phyloP scores from a whole-genome alignment of 1,140 invertebrate species.

The Homalodisca vitripennis region DNA sequence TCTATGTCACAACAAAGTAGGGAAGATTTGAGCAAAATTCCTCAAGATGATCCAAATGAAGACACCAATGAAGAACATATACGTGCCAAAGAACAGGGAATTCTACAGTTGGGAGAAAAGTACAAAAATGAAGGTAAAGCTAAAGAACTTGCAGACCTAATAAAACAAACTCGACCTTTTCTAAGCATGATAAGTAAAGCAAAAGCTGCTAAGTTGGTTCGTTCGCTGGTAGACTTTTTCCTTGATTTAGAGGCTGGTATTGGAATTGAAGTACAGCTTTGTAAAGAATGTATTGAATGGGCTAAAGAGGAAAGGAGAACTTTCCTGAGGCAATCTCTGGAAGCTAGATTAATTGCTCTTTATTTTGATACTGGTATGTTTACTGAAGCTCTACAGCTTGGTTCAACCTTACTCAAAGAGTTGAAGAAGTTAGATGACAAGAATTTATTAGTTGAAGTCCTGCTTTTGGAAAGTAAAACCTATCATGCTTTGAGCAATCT shows the following conservation, averaged over 20 bases:
- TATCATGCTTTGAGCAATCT: slow-evolving; percentile 97
- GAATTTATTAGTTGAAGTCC: slow-evolving; percentile 95
- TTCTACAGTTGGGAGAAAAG: slow-evolving; percentile 83
- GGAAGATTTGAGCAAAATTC: slow-evolving; percentile 69
- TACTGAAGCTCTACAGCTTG: slow-evolving; percentile 79
- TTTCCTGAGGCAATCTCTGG: slow-evolving; percentile 94
- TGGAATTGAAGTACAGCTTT: slow-evolving; percentile 85
- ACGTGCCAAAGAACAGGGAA: slow-evolving; percentile 84
- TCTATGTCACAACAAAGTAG: slow-evolving; percentile 66
- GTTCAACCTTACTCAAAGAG: slow-evolving; percentile 85
- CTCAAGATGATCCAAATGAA: slow-evolving; percentile 56
- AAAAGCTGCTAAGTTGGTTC: slow-evolving; percentile 97
- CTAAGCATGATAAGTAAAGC: slow-evolving; percentile 95
- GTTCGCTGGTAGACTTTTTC: slow-evolving; percentile 96
- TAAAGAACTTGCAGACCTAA: slow-evolving; percentile 89
- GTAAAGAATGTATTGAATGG: slow-evolving; percentile 99
- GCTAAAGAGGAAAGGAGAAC: slow-evolving; percentile 96
- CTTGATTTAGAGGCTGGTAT: slow-evolving; percentile 93
- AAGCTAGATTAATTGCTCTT: slow-evolving; percentile 88
- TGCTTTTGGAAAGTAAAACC: slow-evolving; percentile 96
- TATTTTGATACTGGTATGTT: slow-evolving; percentile 94
- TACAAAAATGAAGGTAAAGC: slow-evolving; percentile 92
- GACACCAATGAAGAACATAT: slow-evolving; percentile 72
- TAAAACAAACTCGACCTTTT: slow-evolving; percentile 92
- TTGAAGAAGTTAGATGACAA: slow-evolving; percentile 99